Evolutionary conservation across 2,797 vertebrate species (phyloP), one percentile per base, ranked within the genome.

Genomic region (Oceanodroma leucorhoa): DNA sequence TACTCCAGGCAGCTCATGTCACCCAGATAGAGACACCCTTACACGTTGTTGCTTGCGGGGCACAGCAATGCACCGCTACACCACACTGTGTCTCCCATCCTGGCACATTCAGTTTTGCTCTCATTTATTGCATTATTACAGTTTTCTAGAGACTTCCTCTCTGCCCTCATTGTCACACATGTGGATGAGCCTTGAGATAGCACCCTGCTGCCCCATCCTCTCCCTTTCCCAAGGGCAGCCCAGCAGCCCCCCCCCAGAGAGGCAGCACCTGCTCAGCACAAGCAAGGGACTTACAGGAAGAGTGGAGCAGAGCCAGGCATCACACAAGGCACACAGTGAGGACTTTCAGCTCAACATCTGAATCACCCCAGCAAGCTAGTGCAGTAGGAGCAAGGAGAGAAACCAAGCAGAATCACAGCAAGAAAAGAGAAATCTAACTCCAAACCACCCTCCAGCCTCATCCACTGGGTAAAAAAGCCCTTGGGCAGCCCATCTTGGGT

Each of bases 21-120:
- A 61, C 36, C 21, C 36, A 72, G 22, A n/a, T 3, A 34, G 29
- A 70, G 32, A 64, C 48, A 38, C 20, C 17, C 34, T 60, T 46
- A 36, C 16, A 15, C 3, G 7, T 6, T 5, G 4, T 11, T 32
- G 18, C 22, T 76, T 71, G 23, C 50, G n/a, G 24, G 36, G n/a
- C 13, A 5, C 26, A 57, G 43, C 65, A 29, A 46, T 0, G 4
- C 23, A 13, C 14, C 10, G 0, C n/a, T 57, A 16, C 22, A n/a
- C 50, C 61, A 38, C 15, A 2, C 20, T 8, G 9, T 7, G 14
- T 55, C 26, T 38, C 43, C 30, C 11, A 29, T 12, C n/a, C 60
- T 12, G 22, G 12, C 18, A 24, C 30, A 7, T 15, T 14, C 60
- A 7, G 27, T 5, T 79, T 75, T 83, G 11, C 23, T 60, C 27